phyloP scores from a whole-genome alignment of 2,888 invertebrate species.

The Andrena chrysosceles region DNA sequence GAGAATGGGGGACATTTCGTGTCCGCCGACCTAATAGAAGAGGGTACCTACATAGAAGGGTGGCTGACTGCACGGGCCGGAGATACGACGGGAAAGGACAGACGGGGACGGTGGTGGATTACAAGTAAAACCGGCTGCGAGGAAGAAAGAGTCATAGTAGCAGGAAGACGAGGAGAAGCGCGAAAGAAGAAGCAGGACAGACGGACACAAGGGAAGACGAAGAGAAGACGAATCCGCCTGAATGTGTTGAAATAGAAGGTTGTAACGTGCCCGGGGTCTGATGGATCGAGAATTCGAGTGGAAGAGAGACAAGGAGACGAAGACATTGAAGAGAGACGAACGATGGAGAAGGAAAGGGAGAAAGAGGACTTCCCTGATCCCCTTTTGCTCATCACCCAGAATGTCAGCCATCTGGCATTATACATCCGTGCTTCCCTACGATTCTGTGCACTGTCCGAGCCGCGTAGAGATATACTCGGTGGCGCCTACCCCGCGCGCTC shows the following conservation, averaged over 20 bases:
- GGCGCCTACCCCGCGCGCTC: conserved; percentile 68
- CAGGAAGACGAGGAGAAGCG: conserved; percentile 14
- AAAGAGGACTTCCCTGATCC: conserved; percentile 52
- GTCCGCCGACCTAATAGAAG: conserved; percentile 15
- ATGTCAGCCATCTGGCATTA: conserved; percentile 71
- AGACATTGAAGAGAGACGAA: background rate
- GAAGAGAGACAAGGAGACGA: background rate
- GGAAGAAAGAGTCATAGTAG: conserved; percentile 37
- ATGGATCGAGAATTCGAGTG: conserved; percentile 36
- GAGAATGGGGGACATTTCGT: background rate
- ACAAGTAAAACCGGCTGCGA: conserved; percentile 55
- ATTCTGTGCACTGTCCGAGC: conserved; percentile 22
- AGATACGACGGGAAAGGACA: conserved; percentile 41
- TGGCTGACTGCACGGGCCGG: conserved; percentile 31
- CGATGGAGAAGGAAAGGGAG: conserved; percentile 33
- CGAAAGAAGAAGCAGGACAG: conserved; percentile 4
- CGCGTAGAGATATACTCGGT: conserved; percentile 45
- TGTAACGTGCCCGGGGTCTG: conserved; percentile 19
- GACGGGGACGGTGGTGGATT: conserved; percentile 36
- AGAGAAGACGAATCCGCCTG: conserved; percentile 4
- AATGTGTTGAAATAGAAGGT: conserved; percentile 41
- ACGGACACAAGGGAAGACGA: background rate
- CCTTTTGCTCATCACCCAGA: conserved; percentile 55
- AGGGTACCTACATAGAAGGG: conserved; percentile 17
- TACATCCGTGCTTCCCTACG: conserved; percentile 50